Conservation (phyloP, 2,113 vertebrate species). For the Aegotheles bennettii region DNA sequence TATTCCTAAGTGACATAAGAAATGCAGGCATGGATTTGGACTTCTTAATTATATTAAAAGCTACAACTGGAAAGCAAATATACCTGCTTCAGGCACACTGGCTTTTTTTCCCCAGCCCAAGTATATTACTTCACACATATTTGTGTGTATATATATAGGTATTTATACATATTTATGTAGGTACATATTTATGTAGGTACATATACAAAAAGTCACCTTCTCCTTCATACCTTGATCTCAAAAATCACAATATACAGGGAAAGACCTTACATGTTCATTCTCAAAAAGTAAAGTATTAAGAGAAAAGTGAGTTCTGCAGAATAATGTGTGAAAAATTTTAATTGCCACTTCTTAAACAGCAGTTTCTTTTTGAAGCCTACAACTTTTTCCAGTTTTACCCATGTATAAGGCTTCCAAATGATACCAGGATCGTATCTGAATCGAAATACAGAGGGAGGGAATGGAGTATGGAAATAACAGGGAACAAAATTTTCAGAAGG, state of each 20-base stretch:
- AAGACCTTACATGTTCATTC: not conserved
- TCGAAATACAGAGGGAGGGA: not conserved
- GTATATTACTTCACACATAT: not conserved
- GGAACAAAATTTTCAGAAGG: not conserved
- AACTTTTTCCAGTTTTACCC: not conserved
- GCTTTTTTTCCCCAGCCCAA: not conserved
- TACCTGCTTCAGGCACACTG: not conserved
- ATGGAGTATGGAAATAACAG: not conserved
- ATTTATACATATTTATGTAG: not conserved
- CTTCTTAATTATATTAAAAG: not conserved
- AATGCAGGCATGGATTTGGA: not conserved
- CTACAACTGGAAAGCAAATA: not conserved
- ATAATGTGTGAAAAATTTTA: not conserved
- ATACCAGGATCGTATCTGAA: not conserved
- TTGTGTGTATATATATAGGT: accelerated
- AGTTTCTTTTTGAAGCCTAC: not conserved
- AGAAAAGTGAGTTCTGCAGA: not conserved
- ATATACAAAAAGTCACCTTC: not conserved
- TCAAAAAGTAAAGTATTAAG: not conserved
- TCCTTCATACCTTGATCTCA: not conserved
- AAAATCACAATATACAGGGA: not conserved
- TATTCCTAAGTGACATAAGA: not conserved
- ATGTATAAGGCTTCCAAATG: not conserved
- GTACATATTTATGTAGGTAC: accelerated
- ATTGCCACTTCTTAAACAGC: not conserved